Base-by-base conservation (phyloP, 2,113 vertebrate species). In the Halcyon senegalensis region DNA sequence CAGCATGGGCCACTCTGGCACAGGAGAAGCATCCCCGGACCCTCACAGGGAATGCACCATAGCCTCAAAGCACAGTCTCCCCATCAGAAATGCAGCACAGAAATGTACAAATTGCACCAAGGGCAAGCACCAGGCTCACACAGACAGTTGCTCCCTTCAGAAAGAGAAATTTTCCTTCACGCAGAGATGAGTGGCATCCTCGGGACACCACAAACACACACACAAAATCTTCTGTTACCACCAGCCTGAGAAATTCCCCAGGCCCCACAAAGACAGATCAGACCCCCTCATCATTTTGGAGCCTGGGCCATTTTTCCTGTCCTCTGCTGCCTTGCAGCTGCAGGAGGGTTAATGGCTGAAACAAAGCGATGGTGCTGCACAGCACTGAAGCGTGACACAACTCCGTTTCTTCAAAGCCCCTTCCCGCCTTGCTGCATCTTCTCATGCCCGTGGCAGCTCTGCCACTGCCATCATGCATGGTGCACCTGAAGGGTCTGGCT, bases 301-400 rank as follows among this genome's bases (percentile, higher is more conserved):
- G 28, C 55, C 83, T 1, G 0, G 58, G 86, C 20, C 46, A 23
- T 4, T 2, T 14, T 83, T 80, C 60, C 69, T 3, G 0, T 31
- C 31, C 21, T 37, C 15, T 0, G 0, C 53, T 25, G 66, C 67
- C 59, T 69, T 15, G 68, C 59, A 21, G 87, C 55, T 69, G 59
- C 67, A 58, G 60, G 31, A 31, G 48, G n/a, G 92, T 85, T 90
- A 86, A 80, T 2, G 24, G 59, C 68, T 84, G 60, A 67, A 86
- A 88, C 63, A 85, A 90, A 97, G 90, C 10, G 0, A 51, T 0
- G 2, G 37, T 27, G 63, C 37, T 0, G 1, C 1, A 2, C 1
- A 0, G 63, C 48, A 0, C 69, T 51, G 74, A 48, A 73, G 58
- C 27, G 0, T 53, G 84, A 79, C 91, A 5, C 1, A 33, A 44